A percentile compares a stretch with the other conserved stretches of the same genome.
Evolutionary conservation across 2,797 vertebrate species (phyloP).

Genomic region (Myoxocephalus aenaeus): DNA sequence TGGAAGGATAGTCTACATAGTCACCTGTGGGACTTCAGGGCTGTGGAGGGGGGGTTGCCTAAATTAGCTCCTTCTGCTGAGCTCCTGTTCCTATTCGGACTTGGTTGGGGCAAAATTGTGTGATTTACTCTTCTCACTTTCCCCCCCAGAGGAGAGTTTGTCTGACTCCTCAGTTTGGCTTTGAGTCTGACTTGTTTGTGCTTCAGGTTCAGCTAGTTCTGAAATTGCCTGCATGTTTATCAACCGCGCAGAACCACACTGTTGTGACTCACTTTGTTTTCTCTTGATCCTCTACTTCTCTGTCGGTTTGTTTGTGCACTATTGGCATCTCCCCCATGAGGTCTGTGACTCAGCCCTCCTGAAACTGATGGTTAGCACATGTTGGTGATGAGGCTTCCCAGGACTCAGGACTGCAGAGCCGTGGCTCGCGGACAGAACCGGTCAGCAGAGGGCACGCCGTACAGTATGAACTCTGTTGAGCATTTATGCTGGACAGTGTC

Average conservation of each 20-base stretch:
- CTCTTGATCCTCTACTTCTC: conserved; percentile 22
- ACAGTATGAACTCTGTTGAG: not conserved
- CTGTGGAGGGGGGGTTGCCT: conserved; percentile 27
- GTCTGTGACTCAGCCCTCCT: conserved; percentile 56
- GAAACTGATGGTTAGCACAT: conserved; percentile 74
- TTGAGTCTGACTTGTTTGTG: conserved; percentile 23
- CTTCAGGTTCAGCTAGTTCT: conserved; percentile 24
- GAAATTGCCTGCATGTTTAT: conserved; percentile 41
- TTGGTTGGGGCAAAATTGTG: conserved; percentile 41
- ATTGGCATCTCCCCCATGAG: conserved; percentile 49
- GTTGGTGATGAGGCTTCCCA: conserved; percentile 49
- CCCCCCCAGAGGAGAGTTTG: conserved; percentile 17
- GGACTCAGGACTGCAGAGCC: conserved; percentile 22
- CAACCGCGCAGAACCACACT: conserved; percentile 19
- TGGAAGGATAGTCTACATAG: conserved; percentile 26
- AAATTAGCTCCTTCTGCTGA: conserved; percentile 68
- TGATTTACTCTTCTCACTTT: conserved; percentile 22
- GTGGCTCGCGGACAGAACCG: conserved; percentile 40
- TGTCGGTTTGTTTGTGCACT: conserved; percentile 58
- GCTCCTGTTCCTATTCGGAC: conserved; percentile 48
- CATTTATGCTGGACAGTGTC: not conserved
- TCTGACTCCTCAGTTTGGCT: conserved; percentile 9
- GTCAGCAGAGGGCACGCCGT: not conserved
- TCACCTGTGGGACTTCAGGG: conserved; percentile 35
- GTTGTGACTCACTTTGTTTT: conserved; percentile 23